A percentile compares a stretch with the other conserved stretches of the same genome.
Conservation (phyloP, 2,888 invertebrate species). For the Pheosia gnoma region DNA sequence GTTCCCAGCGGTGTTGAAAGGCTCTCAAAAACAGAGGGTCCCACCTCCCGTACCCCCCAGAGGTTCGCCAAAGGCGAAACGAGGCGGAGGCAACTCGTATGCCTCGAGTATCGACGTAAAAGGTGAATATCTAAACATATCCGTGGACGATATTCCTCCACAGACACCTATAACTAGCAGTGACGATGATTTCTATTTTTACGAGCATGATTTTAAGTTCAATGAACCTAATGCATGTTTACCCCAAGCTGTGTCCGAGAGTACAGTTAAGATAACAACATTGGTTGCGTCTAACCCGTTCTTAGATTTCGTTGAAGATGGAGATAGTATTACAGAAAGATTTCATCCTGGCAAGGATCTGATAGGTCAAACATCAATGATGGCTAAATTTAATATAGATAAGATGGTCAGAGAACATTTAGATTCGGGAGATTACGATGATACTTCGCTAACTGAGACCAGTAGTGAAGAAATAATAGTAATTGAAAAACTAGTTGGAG, state of each 20-base stretch:
- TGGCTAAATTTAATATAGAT: conserved; percentile 76
- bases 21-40: conserved; percentile 89
- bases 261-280: conserved; percentile 66
- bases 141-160: conserved; percentile 68
- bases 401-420: conserved; percentile 70
- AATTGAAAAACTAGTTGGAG: conserved; percentile 24
- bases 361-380: conserved; percentile 73
- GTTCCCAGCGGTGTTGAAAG: conserved; percentile 91
- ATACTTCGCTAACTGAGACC: conserved; percentile 71
- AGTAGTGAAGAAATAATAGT: conserved; percentile 72
- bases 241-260: conserved; percentile 69
- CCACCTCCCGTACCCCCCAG: conserved; percentile 95
- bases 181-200: conserved; percentile 74
- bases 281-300: conserved; percentile 70
- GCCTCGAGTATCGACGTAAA: conserved; percentile 71
- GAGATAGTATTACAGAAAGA: conserved; percentile 67
- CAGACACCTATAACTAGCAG: conserved; percentile 74
- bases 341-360: conserved; percentile 65
- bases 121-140: conserved; percentile 79
- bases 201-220: conserved; percentile 77
- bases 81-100: conserved; percentile 75
- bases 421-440: conserved; percentile 72
- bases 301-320: conserved; percentile 70
- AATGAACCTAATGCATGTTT: conserved; percentile 72
- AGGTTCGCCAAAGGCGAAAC: conserved; percentile 88